Evolutionary conservation across 1,140 invertebrate genomes (phyloP).

Genomic region (Sinella curviseta): DNA sequence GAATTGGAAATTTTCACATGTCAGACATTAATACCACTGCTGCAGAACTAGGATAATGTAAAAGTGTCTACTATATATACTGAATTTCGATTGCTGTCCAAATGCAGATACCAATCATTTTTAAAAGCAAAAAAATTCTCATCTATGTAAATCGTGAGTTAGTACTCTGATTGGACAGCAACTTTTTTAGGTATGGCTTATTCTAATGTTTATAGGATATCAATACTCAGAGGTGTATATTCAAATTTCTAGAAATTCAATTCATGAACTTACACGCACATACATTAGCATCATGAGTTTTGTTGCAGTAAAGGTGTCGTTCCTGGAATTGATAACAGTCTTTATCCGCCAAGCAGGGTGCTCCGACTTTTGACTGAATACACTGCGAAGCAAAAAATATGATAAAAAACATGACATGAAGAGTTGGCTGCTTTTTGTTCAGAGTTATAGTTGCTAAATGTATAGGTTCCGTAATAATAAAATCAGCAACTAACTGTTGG

Average conservation of each 20-base stretch:
- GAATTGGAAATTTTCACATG: background rate
- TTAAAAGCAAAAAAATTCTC: too few species aligned
- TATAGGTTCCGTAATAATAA: too few species aligned
- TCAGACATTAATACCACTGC: too few species aligned
- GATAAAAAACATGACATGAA: background rate
- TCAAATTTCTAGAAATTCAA: too few species aligned
- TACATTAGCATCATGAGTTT: slow-evolving; percentile 31
- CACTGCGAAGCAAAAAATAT: slow-evolving; percentile 35
- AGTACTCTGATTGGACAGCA: background rate
- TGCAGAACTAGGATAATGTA: too few species aligned
- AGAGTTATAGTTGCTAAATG: too few species aligned
- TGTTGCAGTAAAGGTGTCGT: slow-evolving; percentile 41
- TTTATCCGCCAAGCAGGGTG: slow-evolving; percentile 20
- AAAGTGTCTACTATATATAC: background rate
- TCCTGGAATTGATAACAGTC: slow-evolving; percentile 37
- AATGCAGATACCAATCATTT: slow-evolving; percentile 13
- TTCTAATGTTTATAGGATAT: background rate
- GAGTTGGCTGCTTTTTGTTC: background rate
- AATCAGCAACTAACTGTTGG: too few species aligned
- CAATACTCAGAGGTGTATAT: too few species aligned
- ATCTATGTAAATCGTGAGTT: too few species aligned
- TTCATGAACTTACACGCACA: slow-evolving; percentile 36
- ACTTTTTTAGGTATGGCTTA: background rate
- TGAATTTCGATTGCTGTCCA: too few species aligned
- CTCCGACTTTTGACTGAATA: slow-evolving; percentile 39